These are phyloP conservation scores for Zhengitettix transpicula DNA, from an alignment of 2,888 invertebrate genomes.

Conservation along the genomic window DNA sequence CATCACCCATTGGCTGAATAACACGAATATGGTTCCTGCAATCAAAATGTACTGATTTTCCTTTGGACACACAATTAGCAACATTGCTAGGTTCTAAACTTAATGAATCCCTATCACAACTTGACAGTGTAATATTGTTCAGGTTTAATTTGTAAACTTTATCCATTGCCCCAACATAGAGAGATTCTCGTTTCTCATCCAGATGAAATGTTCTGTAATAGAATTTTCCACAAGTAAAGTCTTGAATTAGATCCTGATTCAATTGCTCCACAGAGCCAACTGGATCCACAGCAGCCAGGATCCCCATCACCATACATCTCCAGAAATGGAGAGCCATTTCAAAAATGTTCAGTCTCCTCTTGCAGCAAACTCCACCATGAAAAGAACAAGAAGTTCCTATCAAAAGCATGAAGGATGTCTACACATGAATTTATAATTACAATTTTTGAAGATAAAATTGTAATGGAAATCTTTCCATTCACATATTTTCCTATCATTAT, in stretches of 20 bases:
- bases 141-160: background rate
- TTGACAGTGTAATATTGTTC: background rate
- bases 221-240: background rate
- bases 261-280: background rate
- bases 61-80: background rate
- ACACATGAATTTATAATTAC: too few species aligned
- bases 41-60: background rate
- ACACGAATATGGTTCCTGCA: background rate
- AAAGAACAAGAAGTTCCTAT: background rate
- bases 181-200: background rate
- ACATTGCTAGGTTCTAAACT: background rate
- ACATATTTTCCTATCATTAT: too few species aligned
- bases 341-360: background rate
- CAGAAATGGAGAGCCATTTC: background rate
- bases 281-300: background rate
- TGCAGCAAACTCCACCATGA: background rate
- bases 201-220: background rate
- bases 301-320: background rate
- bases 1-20: background rate
- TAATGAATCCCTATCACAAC: background rate
- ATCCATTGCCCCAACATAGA: background rate
- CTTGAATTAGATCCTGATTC: background rate
- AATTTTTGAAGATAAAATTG: too few species aligned
- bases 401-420: background rate
- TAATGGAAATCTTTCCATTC: too few species aligned